Base-by-base conservation (phyloP, 2,113 vertebrate genomes). In the Riparia riparia region DNA sequence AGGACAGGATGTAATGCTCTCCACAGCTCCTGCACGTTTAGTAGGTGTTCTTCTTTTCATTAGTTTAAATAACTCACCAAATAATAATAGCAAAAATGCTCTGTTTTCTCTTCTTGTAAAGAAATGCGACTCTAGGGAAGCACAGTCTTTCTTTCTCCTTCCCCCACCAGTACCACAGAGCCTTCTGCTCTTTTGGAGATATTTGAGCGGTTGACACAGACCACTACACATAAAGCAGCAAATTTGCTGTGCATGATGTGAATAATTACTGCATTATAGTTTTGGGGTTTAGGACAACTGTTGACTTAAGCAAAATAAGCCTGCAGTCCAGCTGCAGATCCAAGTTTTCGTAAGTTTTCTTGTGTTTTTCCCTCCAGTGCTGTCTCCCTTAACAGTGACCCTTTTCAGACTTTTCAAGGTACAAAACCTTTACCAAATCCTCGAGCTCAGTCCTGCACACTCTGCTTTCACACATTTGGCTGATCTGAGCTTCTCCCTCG, bases 361-460 rank as follows among this genome's bases (percentile, higher is more conserved):
- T 97, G 90, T 93, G 82, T 96, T 97, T 96, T 79, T 89, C 81
- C 80, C 54, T 97, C 69, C 90, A 90, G 41, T 92, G 90, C 93
- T 97, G 91, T 96, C 89, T 96, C 72, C 32, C 79, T 97, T 98
- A 98, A 98, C 98, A 99, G 94, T 98, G 98, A 83, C 96, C 96
- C 96, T 98, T 98, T 97, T 98, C 98, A 96, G 98, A 96, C 82
- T 97, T 98, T 79, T 98, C 98, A 82, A 98, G 97, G 92, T 98
- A 98, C 96, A 99, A 97, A 97, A 98, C 97, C 84, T 98, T 98
- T 50, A 99, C 97, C 97, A 99, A 97, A 97, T 98, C 98, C 96
- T 98, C 98, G 37, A 98, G 98, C 68, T 99, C 98, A 68, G 98
- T 98, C 98, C 98, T 97, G 96, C 98, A 98, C 61, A 98, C 95